phyloP scores from a whole-genome alignment of 2,797 vertebrate genomes.

The Microtus californicus region DNA sequence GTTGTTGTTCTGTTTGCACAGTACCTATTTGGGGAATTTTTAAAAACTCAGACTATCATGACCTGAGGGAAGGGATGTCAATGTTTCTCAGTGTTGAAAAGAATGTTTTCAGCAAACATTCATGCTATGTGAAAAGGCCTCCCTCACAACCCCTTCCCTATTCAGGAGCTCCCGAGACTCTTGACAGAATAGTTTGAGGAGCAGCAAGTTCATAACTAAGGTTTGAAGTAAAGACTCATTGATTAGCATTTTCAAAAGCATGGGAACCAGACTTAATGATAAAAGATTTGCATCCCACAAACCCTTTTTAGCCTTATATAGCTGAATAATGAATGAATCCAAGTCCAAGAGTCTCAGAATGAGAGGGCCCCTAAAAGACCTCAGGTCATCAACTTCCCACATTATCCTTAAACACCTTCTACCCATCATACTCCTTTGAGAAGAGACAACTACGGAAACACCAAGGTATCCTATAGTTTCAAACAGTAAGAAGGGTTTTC shows the following conservation, averaged over 20 bases:
- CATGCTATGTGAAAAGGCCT: not conserved
- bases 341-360: not conserved
- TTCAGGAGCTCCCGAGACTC: not conserved
- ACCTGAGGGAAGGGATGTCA: not conserved
- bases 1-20: not conserved
- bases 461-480: not conserved
- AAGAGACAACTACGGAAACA: not conserved
- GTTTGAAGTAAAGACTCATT: not conserved
- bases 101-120: not conserved
- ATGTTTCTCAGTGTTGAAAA: not conserved
- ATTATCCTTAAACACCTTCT: not conserved
- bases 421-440: not conserved
- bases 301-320: not conserved
- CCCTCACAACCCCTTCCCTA: not conserved
- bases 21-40: not conserved
- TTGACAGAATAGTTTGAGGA: not conserved
- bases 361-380: not conserved
- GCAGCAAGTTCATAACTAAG: not conserved
- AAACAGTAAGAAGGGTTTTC: not conserved
- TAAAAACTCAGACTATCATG: not conserved
- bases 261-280: not conserved
- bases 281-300: not conserved
- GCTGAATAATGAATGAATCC: not conserved
- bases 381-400: not conserved
- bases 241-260: not conserved